Base-by-base conservation (phyloP, 2,888 invertebrate species). In the Parascotia fuliginaria region DNA sequence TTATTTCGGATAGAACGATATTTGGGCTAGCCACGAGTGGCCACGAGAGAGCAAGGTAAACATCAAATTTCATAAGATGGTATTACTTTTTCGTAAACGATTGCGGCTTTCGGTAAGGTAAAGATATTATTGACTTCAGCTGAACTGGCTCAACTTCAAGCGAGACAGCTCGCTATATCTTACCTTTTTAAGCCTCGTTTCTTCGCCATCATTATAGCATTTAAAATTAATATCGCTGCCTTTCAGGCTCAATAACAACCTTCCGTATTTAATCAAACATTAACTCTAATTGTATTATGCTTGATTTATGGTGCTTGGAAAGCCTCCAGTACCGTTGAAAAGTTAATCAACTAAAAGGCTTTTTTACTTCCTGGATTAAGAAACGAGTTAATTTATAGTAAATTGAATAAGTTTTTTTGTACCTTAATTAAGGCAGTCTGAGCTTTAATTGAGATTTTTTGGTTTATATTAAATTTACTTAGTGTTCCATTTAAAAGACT, bases 301-400 rank as follows among this genome's bases (percentile, higher is more conserved):
- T 83, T 85, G 89, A 91, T 89, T 91, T 87, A 89, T 83, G 71
- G 67, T 70, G 46, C 68, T 80, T 80, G 83, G 83, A 83, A 69
- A 70, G 72, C 73, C 79, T 87, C 87, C 88, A 85, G 81, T 72
- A 76, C 77, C 72, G 80, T 76, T 87, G 83, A 85, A 86, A 89
- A 87, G 83, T 89, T 91, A 89, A 91, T 90, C 89, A 87, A 82
- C 81, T 90, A 88, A 91, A 85, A 89, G 87, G 79, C 75, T 83
- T 86, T 82, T 86, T 82, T 60, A 77, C 75, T 80, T 78, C 63
- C 70, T 56, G 72, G 78, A 84, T 82, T 81, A 86, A 87, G 81
- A 81, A 85, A 81, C 77, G 79, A 82, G 85, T 87, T 86, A 85
- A 87, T 85, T 87, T 85, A 84, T 83, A 69, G 77, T 66, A 73